These are phyloP conservation scores for Apeira syringaria DNA, from an alignment of 2,888 invertebrate species.

Conservation along the genomic window DNA sequence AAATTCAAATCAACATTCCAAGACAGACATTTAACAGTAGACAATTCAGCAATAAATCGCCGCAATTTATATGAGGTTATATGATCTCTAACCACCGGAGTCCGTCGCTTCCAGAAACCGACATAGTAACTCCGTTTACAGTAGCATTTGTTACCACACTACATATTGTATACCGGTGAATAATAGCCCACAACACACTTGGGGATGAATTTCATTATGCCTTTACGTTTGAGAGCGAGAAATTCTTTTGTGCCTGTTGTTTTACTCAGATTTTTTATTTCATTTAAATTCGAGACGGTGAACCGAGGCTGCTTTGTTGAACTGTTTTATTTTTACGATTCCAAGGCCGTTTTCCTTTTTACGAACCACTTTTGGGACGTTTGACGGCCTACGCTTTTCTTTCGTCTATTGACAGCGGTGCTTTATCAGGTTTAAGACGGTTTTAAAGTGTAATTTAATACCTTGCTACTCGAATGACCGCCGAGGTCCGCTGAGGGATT, in stretches of 20 bases:
- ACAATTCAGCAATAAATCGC: conserved; percentile 5
- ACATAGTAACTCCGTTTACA: conserved; percentile 40
- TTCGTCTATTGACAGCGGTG: conserved; percentile 30
- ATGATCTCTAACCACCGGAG: conserved; percentile 11
- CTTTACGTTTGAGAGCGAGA: conserved; percentile 66
- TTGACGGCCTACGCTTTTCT: conserved; percentile 29
- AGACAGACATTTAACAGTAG: background rate
- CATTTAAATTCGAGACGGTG: conserved; percentile 50
- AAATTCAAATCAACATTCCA: conserved; percentile 3
- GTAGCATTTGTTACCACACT: conserved; percentile 73
- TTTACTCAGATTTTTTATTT: conserved; percentile 62
- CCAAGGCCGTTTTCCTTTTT: conserved; percentile 33
- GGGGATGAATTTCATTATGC: conserved; percentile 81
- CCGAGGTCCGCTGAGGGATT: conserved; percentile 7
- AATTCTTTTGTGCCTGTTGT: conserved; percentile 62
- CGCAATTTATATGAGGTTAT: conserved; percentile 8
- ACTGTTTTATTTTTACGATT: conserved; percentile 32
- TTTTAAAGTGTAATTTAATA: conserved; percentile 26
- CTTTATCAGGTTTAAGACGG: conserved; percentile 29
- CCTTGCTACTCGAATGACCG: conserved; percentile 12
- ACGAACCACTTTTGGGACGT: conserved; percentile 28
- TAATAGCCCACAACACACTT: conserved; percentile 75
- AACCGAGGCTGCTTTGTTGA: conserved; percentile 30
- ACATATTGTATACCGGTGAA: conserved; percentile 78
- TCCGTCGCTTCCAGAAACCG: conserved; percentile 7